Base-by-base conservation (phyloP, 2,888 invertebrate genomes). In the Idaea aversata region DNA sequence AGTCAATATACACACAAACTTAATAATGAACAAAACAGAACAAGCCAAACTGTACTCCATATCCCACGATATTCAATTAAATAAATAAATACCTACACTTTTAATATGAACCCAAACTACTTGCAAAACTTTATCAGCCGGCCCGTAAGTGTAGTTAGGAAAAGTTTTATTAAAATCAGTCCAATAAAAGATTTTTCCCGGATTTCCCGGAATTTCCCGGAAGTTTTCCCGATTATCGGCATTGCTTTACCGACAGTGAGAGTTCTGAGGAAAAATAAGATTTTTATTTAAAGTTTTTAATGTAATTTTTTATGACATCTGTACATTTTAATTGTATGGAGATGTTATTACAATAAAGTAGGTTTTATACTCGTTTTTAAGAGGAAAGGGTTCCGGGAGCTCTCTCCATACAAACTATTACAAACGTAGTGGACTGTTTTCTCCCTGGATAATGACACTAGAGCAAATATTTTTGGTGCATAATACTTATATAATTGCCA, bases 121-220 rank as follows among this genome's bases (percentile, higher is more conserved):
- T 47, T 13, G 47, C 5, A 47, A 47, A n/a, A 47, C 47, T 47
- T 47, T 47, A 47, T 47, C 47, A 47, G 47, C 6, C 47, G 47
- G 47, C 10, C 25, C 47, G 47, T 47, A 47, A 47, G 47, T 47
- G 10, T 47, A 47, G 47, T 70, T 65, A 35, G 15, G 47, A 62
- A 65, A 72, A 74, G 67, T 74, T 74, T 71, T 73, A 74, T 69
- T 72, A 71, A 72, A 71, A 72, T 69, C 66, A 65, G 66, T 61
- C 67, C 70, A 71, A 70, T 72, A 71, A 72, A 61, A 59, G 65
- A 47, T 65, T 70, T 67, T 69, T 67, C 67, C 47, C 65, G 16
- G 15, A 57, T 62, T 13, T 63, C 47, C 47, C 34, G 63, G 63
- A 63, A 68, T 65, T 65, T 47, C 47, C 47, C 47, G 47, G 47